These are phyloP conservation scores for Acanthaster planci DNA, from an alignment of 35 echinoderm and acorn worm species.

Conservation along the genomic window DNA sequence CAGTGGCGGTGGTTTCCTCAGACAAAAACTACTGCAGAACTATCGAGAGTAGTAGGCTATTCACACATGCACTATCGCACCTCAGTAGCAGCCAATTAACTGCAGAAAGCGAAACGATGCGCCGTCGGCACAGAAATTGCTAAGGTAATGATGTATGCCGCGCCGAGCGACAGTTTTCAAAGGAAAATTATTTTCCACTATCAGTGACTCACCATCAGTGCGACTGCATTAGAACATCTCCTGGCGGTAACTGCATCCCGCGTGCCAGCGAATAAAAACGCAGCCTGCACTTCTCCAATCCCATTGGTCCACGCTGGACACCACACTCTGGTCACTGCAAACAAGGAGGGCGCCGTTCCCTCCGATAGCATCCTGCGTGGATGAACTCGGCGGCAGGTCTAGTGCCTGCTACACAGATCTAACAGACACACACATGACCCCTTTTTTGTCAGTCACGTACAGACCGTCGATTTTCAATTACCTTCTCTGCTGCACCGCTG, in stretches of 20 bases:
- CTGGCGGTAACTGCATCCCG: neutral
- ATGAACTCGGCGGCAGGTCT: neutral
- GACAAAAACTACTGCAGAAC: too few relatives aligned
- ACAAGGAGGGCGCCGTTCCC: neutral
- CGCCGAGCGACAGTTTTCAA: neutral
- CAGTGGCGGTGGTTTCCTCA: too few relatives aligned
- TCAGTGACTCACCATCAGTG: constrained; percentile 1
- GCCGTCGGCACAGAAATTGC: neutral
- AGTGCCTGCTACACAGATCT: neutral
- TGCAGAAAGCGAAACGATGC: neutral
- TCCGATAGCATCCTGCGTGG: constrained; percentile 14
- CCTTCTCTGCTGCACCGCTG: neutral
- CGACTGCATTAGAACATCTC: constrained; percentile 5
- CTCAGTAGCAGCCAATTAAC: constrained; percentile 5
- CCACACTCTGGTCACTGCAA: neutral
- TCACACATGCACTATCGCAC: too few relatives aligned
- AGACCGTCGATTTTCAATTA: constrained; percentile 12
- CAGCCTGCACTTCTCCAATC: neutral
- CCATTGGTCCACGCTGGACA: neutral
- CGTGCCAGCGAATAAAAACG: neutral
- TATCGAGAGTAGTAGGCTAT: too few relatives aligned
- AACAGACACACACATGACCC: neutral
- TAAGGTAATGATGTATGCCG: constrained; percentile 24
- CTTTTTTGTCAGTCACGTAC: neutral
- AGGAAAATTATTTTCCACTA: neutral